Conservation (phyloP, 30 jellyfish, hydroid and myxozoan species). For the Sanderia malayensis region DNA sequence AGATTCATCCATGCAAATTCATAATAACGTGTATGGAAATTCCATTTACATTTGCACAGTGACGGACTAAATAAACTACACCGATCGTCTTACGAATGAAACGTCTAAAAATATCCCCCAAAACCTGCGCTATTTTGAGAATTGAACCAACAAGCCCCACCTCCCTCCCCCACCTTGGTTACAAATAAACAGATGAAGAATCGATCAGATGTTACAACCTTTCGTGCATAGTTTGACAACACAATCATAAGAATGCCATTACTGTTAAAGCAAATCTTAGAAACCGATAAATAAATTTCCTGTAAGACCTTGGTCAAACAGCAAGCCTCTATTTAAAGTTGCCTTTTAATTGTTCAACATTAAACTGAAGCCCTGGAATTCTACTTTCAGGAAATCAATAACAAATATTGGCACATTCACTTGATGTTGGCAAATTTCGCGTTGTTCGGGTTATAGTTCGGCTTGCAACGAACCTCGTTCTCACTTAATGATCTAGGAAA, state of each 20-base stretch:
- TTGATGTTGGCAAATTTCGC: conserved; percentile 33
- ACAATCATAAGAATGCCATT: too few relatives aligned
- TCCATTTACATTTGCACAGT: too few relatives aligned
- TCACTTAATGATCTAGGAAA: neutral
- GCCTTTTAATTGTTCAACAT: neutral
- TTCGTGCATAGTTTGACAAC: too few relatives aligned
- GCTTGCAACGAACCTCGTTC: conserved; percentile 2
- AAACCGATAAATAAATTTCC: conserved; percentile 3
- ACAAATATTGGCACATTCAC: conserved; percentile 49
- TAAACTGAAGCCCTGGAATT: conserved; percentile 26
- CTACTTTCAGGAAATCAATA: conserved; percentile 42
- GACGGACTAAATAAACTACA: too few relatives aligned
- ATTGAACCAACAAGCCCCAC: too few relatives aligned
- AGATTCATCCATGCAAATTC: too few relatives aligned
- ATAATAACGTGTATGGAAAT: too few relatives aligned
- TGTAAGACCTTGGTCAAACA: conserved; percentile 16
- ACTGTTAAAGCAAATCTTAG: neutral
- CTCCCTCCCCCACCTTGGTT: too few relatives aligned
- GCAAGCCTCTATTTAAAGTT: conserved; percentile 35
- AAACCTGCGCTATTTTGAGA: too few relatives aligned
- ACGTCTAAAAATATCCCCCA: too few relatives aligned
- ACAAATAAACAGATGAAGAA: neutral
- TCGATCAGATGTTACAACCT: neutral
- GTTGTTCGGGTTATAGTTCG: conserved; percentile 6
- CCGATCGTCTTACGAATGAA: too few relatives aligned